These are phyloP conservation scores for Podotricha telesiphe DNA, from an alignment of 2,888 invertebrate species.

Conservation along the genomic window DNA sequence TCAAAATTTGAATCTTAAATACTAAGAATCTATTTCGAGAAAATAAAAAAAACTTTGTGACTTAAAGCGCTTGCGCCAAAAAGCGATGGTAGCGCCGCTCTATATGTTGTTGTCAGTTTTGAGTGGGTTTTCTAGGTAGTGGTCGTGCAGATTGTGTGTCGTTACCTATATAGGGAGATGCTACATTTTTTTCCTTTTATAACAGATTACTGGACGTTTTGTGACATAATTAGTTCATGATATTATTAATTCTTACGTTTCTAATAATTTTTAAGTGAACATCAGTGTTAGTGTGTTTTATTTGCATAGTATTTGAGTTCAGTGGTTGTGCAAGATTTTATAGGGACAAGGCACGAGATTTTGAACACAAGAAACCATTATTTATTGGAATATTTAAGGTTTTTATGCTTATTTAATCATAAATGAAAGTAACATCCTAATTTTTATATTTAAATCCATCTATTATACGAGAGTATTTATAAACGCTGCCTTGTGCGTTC, in stretches of 20 bases:
- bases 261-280: slow-evolving; percentile 58
- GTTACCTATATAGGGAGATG: slow-evolving; percentile 67
- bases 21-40: not conserved
- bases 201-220: slow-evolving; percentile 65
- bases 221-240: slow-evolving; percentile 66
- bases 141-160: slow-evolving; percentile 64
- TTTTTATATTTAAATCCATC: not conserved
- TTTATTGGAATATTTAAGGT: slow-evolving; percentile 30
- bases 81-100: slow-evolving; percentile 55
- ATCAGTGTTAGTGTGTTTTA: slow-evolving; percentile 65
- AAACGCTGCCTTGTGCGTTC: slow-evolving; percentile 19
- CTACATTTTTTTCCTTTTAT: slow-evolving; percentile 63
- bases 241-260: slow-evolving; percentile 56
- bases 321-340: slow-evolving; percentile 78
- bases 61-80: slow-evolving; percentile 68
- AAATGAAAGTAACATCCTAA: not conserved
- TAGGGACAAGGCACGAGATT: slow-evolving; percentile 49
- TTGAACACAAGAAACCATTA: slow-evolving; percentile 33
- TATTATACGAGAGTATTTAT: slow-evolving; percentile 8
- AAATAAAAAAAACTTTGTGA: slow-evolving; percentile 36
- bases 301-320: slow-evolving; percentile 68
- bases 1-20: not conserved
- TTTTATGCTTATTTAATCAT: slow-evolving; percentile 6
- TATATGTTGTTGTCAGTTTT: slow-evolving; percentile 65
- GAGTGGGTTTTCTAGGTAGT: slow-evolving; percentile 67